These are phyloP conservation scores for Xiphophorus birchmanni DNA, from an alignment of 2,797 vertebrate genomes.

Conservation along the genomic window DNA sequence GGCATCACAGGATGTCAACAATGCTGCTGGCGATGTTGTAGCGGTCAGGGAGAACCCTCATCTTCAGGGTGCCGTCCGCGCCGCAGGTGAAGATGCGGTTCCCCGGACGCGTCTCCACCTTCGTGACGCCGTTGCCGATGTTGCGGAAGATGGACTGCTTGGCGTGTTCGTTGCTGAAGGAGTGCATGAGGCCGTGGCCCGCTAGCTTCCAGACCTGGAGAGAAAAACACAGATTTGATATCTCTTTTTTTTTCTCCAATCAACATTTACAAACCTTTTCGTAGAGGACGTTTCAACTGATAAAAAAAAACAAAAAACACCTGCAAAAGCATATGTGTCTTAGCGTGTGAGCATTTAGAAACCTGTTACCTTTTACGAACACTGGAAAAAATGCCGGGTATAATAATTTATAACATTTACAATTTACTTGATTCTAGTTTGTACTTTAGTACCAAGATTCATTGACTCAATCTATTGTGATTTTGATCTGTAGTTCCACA, in stretches of 20 bases:
- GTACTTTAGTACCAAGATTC: too few relatives aligned
- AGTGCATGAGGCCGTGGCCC: constrained; percentile 92
- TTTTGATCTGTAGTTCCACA: too few relatives aligned
- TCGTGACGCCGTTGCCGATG: constrained; percentile 94
- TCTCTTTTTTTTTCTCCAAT: background rate
- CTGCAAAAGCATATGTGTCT: background rate
- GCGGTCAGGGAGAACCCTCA: constrained; percentile 92
- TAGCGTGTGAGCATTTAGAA: background rate
- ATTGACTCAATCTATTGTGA: too few relatives aligned
- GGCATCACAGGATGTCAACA: constrained; percentile 88
- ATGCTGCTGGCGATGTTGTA: constrained; percentile 90
- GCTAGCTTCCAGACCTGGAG: constrained; percentile 93
- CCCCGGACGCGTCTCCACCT: constrained; percentile 90
- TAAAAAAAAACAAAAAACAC: background rate
- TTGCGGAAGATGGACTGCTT: constrained; percentile 99
- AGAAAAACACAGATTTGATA: background rate
- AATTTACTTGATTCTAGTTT: too few relatives aligned
- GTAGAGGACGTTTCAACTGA: background rate
- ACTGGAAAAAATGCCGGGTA: too few relatives aligned
- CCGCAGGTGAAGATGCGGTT: constrained; percentile 97
- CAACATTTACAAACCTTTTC: background rate
- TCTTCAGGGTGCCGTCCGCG: constrained; percentile 97
- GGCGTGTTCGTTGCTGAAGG: constrained; percentile 94
- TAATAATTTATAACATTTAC: too few relatives aligned
- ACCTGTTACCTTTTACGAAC: constrained; percentile 82